phyloP scores from a whole-genome alignment of 2,113 vertebrate species.

The Pseudolaguvia tuberculata region DNA sequence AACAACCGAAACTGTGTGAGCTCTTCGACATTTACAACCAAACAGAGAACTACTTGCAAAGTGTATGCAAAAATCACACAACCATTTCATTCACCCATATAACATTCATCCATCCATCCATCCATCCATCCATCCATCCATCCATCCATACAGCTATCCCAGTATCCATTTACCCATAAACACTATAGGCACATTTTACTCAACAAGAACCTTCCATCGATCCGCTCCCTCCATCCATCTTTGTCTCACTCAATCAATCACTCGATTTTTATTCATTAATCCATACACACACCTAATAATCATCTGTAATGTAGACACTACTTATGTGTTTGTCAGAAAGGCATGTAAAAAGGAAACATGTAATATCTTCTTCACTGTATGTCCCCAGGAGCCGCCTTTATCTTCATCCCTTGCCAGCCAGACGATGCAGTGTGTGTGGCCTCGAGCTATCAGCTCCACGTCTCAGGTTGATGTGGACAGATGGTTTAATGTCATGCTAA shows the following conservation, averaged over 20 bases:
- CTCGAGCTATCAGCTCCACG: conserved; percentile 54
- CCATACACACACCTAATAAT: neutral
- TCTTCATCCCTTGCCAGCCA: conserved; percentile 40
- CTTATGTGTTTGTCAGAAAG: neutral
- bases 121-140: too few relatives aligned
- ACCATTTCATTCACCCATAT: too few relatives aligned
- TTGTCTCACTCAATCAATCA: neutral
- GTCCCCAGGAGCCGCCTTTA: conserved; percentile 57
- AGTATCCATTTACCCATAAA: too few relatives aligned
- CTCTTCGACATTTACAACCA: conserved; percentile 56
- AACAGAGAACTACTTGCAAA: conserved; percentile 56
- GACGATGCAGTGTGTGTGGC: conserved; percentile 65
- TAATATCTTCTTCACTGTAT: neutral
- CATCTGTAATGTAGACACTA: neutral
- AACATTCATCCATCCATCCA: too few relatives aligned
- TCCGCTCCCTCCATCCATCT: neutral
- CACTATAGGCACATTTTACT: too few relatives aligned
- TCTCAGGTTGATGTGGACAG: conserved; percentile 51
- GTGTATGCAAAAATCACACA: conserved; percentile 43
- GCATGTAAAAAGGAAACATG: neutral
- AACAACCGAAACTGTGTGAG: conserved; percentile 52
- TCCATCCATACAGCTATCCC: too few relatives aligned
- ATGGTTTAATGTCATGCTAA: conserved; percentile 61
- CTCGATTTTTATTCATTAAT: neutral
- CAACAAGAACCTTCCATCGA: neutral